Evolutionary conservation across 1,140 invertebrate species (phyloP).

Genomic region (Leptoteleia sp.): DNA sequence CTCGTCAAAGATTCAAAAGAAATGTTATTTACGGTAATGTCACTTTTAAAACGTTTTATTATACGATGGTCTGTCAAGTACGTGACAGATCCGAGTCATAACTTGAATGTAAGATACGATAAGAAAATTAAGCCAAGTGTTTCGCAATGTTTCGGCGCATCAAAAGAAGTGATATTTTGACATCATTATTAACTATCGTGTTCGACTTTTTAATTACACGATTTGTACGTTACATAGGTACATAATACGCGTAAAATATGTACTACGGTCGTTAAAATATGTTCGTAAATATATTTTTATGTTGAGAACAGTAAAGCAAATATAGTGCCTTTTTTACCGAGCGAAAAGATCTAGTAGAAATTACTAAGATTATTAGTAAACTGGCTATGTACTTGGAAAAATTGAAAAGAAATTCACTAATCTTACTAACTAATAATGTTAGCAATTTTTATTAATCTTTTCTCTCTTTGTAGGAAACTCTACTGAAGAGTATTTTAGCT

Average conservation of each 20-base stretch:
- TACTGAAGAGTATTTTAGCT: no score
- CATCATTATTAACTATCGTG: slow-evolving; percentile 6
- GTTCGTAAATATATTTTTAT: background rate
- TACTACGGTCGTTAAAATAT: no score
- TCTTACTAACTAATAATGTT: no score
- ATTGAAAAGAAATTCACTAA: no score
- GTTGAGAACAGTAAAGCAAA: no score
- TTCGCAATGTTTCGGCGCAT: slow-evolving; percentile 42
- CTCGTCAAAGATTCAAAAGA: background rate
- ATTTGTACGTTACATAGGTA: background rate
- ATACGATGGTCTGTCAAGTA: slow-evolving; percentile 37
- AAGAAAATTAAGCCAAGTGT: slow-evolving; percentile 36
- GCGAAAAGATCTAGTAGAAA: no score
- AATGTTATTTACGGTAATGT: slow-evolving; percentile 30
- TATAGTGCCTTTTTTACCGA: no score
- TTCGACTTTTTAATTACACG: slow-evolving; percentile 7
- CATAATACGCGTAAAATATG: background rate
- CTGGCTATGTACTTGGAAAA: no score
- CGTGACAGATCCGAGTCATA: slow-evolving; percentile 49
- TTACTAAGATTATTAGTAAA: no score
- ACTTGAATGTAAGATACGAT: slow-evolving; percentile 54
- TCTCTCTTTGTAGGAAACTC: no score
- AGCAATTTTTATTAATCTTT: no score
- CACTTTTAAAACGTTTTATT: slow-evolving; percentile 37
- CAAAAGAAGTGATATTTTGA: slow-evolving; percentile 25